Evolutionary conservation across 1,140 invertebrate genomes (phyloP).

Genomic region (Probaryconus sp.): DNA sequence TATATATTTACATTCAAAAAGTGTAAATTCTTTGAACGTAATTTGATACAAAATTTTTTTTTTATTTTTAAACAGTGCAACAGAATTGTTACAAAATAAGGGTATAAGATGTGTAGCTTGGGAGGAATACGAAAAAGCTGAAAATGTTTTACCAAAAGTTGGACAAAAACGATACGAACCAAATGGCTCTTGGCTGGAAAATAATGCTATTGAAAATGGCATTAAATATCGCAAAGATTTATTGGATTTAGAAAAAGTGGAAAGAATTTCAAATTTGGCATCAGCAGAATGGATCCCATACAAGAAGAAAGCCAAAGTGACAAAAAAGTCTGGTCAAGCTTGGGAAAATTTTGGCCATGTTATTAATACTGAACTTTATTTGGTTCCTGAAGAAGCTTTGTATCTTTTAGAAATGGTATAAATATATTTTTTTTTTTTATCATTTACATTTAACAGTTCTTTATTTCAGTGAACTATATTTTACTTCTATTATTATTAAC

Average conservation of each 20-base stretch:
- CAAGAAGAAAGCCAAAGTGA: conserved; percentile 80
- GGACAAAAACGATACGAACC: conserved; percentile 80
- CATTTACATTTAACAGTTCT: conserved; percentile 8
- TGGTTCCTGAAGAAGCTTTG: conserved; percentile 82
- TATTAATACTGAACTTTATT: conserved; percentile 76
- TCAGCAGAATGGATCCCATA: conserved; percentile 80
- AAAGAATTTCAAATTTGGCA: conserved; percentile 79
- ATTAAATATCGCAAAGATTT: conserved; percentile 79
- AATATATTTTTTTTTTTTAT: conserved; percentile 25
- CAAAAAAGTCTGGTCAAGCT: conserved; percentile 79
- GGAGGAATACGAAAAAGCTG: conserved; percentile 70
- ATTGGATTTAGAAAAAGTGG: conserved; percentile 80
- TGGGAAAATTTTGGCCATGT: conserved; percentile 80
- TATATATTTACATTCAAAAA: no score
- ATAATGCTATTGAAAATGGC: conserved; percentile 80
- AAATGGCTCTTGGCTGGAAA: conserved; percentile 80
- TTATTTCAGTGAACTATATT: no score
- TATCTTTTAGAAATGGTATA: conserved; percentile 81
- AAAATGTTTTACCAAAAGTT: conserved; percentile 77
- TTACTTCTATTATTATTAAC: conserved; percentile 11
- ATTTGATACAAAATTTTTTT: no score
- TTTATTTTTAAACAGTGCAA: conserved; percentile 82
- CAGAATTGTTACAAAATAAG: conserved; percentile 77
- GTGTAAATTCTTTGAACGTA: no score
- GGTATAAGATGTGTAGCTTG: conserved; percentile 75